Evolutionary conservation across 2,888 invertebrate genomes (phyloP), one percentile per base, ranked within the genome.

Genomic region (Himalopsyche tibetana): DNA sequence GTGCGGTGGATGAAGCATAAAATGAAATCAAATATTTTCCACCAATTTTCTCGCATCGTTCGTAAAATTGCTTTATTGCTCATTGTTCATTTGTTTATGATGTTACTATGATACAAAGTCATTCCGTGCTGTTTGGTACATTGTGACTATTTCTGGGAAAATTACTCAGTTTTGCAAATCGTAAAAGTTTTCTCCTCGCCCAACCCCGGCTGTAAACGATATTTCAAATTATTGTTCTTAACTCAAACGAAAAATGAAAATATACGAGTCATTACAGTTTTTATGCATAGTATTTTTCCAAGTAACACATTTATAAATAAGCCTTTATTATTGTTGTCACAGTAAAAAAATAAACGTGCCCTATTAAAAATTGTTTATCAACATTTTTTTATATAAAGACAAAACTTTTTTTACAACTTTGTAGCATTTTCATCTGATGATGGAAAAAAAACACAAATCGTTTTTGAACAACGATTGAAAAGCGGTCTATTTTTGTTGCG

Each of bases 1-100:
- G 74, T 36, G 74, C 74, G 36, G 74, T 38, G 36, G 74, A 74
- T 74, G 74, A 74, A 74, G 28, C 74, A 74, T 74, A 74, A 74
- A 74, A 74, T 74, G 74, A 38, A 74, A 74, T 74, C 74, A 74
- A 74, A 74, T 74, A 74, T 74, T 74, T 74, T 74, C 74, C 74
- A 36, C 74, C 74, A 74, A 74, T 74, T 74, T 80, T 51, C 55
- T 51, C 80, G 80, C 81, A 40, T 84, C 84, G 84, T 82, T 79
- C 82, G 69, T 45, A 36, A 85, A 85, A 85, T 84, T 80, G 80
- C 80, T 84, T 84, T 40, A 80, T 81, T 82, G 82, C 85, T 82
- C 74, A 82, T 79, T 85, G 69, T 82, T 85, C 79, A 82, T 74
- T 82, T 81, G 84, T 84, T 84, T 74, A 74, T 74, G 74, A 74